Conservation (phyloP, 2,888 invertebrate genomes). For the Cerastis rubricosa region DNA sequence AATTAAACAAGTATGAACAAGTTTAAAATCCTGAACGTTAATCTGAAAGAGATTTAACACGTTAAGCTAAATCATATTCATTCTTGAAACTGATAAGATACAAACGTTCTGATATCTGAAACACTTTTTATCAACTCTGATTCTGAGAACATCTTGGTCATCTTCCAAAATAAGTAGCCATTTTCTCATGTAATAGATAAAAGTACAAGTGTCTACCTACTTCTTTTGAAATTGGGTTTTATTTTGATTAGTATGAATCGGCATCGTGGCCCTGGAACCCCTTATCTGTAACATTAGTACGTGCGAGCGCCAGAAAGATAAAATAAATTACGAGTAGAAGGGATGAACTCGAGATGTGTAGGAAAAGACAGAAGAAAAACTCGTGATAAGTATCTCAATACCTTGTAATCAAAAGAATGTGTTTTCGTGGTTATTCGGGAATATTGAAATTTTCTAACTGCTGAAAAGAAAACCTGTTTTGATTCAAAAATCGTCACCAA, state of each 20-base stretch:
- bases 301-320: slow-evolving; percentile 57
- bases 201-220: neutral
- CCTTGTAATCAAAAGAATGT: neutral
- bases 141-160: slow-evolving; percentile 5
- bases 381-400: neutral
- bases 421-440: neutral
- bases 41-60: neutral
- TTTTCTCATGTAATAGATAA: slow-evolving; percentile 5
- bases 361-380: slow-evolving; percentile 32
- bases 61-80: neutral
- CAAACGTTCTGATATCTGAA: neutral
- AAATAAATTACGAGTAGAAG: slow-evolving; percentile 62
- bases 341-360: slow-evolving; percentile 51
- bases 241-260: slow-evolving; percentile 38
- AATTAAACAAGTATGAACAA: neutral
- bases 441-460: neutral
- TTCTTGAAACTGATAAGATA: slow-evolving; percentile 15
- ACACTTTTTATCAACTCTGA: neutral
- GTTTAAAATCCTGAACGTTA: neutral
- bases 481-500: too few relatives aligned
- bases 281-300: slow-evolving; percentile 43
- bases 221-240: slow-evolving; percentile 27
- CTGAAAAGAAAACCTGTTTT: neutral
- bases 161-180: slow-evolving; percentile 7
- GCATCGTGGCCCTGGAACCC: slow-evolving; percentile 15